These are phyloP conservation scores for Maconellicoccus hirsutus DNA, from an alignment of 1,140 invertebrate species.

Conservation along the genomic window DNA sequence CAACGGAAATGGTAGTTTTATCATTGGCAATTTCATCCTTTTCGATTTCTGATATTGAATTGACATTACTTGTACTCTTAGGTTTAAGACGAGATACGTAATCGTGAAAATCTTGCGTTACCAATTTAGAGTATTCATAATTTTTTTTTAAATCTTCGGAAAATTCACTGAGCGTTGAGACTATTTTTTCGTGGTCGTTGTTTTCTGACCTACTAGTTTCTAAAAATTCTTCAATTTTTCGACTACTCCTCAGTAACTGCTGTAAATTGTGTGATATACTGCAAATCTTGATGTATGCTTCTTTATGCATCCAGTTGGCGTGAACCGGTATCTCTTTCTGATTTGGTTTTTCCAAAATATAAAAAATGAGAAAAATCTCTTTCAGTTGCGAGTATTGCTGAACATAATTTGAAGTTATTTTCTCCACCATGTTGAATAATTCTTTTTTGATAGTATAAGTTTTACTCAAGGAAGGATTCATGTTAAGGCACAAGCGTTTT, in stretches of 20 bases:
- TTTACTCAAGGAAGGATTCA: neutral
- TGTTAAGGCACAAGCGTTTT: neutral
- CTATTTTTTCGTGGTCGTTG: neutral
- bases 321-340: neutral
- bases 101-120: neutral
- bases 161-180: neutral
- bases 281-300: conserved; percentile 4
- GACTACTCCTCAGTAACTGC: neutral
- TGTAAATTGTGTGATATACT: neutral
- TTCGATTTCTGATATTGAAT: neutral
- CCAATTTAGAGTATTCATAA: neutral
- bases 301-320: neutral
- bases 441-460: neutral
- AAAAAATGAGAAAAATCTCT: neutral
- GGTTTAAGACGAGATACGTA: neutral
- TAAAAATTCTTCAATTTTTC: neutral
- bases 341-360: neutral
- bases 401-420: neutral
- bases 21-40: neutral
- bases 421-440: neutral
- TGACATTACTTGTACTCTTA: neutral
- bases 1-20: neutral
- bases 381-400: neutral
- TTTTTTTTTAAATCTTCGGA: neutral
- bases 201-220: neutral